phyloP scores from a whole-genome alignment of 2,797 vertebrate genomes.

The Cryptoprocta ferox region DNA sequence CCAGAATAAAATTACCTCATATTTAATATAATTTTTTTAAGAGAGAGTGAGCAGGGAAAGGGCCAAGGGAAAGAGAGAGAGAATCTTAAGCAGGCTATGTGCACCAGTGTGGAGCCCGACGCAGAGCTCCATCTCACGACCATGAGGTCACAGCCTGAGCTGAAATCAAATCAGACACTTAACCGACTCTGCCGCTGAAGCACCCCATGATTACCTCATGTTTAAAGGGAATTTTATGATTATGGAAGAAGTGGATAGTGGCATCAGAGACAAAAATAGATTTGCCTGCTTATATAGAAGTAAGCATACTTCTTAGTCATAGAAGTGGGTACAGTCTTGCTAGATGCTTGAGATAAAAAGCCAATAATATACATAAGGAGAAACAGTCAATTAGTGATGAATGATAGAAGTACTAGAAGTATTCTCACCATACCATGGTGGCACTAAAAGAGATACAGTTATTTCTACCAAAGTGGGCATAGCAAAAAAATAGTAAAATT shows the following conservation, averaged over 20 bases:
- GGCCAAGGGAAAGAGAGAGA: too few species aligned
- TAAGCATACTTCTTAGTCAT: neutral
- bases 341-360: neutral
- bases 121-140: too few species aligned
- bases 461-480: neutral
- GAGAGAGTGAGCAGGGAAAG: too few species aligned
- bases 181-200: too few species aligned
- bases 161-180: too few species aligned
- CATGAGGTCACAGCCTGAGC: too few species aligned
- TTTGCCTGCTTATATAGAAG: neutral
- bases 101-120: too few species aligned
- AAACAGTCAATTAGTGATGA: neutral
- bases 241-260: neutral
- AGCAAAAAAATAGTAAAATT: neutral
- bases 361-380: neutral
- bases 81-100: too few species aligned
- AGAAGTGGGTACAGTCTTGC: neutral
- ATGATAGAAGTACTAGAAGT: neutral
- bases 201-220: neutral
- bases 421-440: neutral
- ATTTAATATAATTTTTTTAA: neutral
- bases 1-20: neutral
- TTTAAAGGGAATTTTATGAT: conserved; percentile 16
- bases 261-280: neutral
- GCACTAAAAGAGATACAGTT: neutral